A percentile compares a stretch with the other conserved stretches of the same genome.
Conservation (phyloP, 1,140 invertebrate genomes). For the Leptoteleia sp. region DNA sequence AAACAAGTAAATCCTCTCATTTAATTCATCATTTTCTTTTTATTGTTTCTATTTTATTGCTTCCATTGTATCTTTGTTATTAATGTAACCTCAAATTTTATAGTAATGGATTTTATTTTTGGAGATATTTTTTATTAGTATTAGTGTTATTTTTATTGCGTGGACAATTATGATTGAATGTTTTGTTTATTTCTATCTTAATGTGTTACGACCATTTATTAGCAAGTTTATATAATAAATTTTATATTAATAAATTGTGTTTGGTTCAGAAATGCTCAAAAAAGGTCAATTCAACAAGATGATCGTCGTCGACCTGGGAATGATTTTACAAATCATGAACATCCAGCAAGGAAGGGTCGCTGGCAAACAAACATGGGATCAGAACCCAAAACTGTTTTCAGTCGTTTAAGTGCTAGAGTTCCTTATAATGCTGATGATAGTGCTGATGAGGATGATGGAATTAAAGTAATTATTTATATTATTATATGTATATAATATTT, state of each 20-base stretch:
- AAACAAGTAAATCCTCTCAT: too few relatives aligned
- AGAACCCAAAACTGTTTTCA: slow-evolving; percentile 83
- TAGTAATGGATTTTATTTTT: not conserved
- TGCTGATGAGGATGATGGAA: slow-evolving; percentile 79
- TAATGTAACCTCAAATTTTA: not conserved
- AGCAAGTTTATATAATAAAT: too few relatives aligned
- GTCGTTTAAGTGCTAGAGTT: slow-evolving; percentile 78
- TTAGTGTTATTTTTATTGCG: too few relatives aligned
- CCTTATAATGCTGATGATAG: slow-evolving; percentile 79
- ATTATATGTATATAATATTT: too few relatives aligned
- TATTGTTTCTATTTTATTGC: too few relatives aligned
- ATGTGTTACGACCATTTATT: too few relatives aligned
- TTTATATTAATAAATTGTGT: too few relatives aligned
- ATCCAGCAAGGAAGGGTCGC: slow-evolving; percentile 77
- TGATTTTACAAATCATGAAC: slow-evolving; percentile 78
- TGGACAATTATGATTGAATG: too few relatives aligned
- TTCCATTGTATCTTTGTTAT: too few relatives aligned
- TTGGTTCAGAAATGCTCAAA: slow-evolving; percentile 76
- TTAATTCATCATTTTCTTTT: too few relatives aligned
- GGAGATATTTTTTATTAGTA: too few relatives aligned
- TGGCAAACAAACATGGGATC: slow-evolving; percentile 68
- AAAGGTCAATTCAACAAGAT: slow-evolving; percentile 76
- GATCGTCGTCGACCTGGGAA: slow-evolving; percentile 69
- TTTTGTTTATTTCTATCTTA: too few relatives aligned
- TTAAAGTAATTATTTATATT: slow-evolving; percentile 72